These are phyloP conservation scores for Dascyllus trimaculatus DNA, from an alignment of 2,113 vertebrate species.

Conservation along the genomic window DNA sequence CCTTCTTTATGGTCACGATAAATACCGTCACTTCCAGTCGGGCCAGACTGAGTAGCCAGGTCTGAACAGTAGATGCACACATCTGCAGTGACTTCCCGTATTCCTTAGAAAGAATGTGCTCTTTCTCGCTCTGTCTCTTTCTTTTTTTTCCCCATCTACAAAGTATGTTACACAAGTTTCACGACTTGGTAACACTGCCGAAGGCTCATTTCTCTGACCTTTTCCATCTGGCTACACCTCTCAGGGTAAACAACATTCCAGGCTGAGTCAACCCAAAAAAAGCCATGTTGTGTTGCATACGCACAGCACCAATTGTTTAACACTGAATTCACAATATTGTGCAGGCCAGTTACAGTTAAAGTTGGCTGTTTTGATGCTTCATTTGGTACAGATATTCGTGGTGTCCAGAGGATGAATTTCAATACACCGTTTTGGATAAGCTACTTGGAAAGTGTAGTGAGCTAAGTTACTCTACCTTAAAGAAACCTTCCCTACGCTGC, in stretches of 20 bases:
- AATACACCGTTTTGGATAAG: too few species aligned
- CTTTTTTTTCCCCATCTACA: neutral
- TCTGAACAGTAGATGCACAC: neutral
- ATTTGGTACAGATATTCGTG: too few species aligned
- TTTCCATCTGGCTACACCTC: neutral
- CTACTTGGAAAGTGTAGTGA: too few species aligned
- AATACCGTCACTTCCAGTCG: neutral
- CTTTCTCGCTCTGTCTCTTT: neutral
- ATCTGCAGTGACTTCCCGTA: neutral
- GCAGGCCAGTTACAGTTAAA: too few species aligned
- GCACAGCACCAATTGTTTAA: neutral
- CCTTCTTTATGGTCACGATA: neutral
- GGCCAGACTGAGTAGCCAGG: neutral
- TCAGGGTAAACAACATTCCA: constrained; percentile 5
- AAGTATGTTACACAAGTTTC: neutral
- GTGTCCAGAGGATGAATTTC: too few species aligned
- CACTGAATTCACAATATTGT: neutral
- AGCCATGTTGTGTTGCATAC: neutral
- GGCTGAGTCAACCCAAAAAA: neutral
- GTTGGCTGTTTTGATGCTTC: too few species aligned
- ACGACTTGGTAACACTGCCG: neutral
- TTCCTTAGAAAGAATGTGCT: neutral
- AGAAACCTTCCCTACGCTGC: too few species aligned
- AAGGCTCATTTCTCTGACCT: neutral
- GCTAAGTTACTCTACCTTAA: too few species aligned